These are phyloP conservation scores for Notolepis coatsorum DNA, from an alignment of 2,797 vertebrate species.

Conservation along the genomic window DNA sequence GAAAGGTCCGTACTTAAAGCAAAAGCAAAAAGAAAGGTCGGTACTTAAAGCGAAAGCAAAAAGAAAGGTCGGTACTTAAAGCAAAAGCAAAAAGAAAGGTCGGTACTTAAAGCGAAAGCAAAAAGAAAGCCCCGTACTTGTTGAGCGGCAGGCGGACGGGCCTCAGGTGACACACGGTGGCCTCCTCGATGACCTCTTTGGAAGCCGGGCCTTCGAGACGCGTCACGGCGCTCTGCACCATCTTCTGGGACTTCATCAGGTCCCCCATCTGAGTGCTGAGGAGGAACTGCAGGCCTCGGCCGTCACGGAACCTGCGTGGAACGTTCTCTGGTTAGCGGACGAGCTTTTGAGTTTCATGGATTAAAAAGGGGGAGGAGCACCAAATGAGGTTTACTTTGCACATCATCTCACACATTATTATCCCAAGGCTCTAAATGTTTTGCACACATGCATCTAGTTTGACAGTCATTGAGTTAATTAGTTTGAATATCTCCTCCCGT, in stretches of 20 bases:
- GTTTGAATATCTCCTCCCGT: too few species aligned
- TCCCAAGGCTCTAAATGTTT: too few species aligned
- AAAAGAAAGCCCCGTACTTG: slow-evolving; percentile 81
- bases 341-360: too few species aligned
- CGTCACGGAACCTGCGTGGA: slow-evolving; percentile 89
- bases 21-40: too few species aligned
- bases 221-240: slow-evolving; percentile 92
- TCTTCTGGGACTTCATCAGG: slow-evolving; percentile 92
- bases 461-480: too few species aligned
- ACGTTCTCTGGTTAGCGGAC: background rate
- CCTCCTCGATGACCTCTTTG: slow-evolving; percentile 91
- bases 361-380: too few species aligned
- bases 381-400: too few species aligned
- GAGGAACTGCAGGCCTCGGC: slow-evolving; percentile 91
- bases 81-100: background rate
- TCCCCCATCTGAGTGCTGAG: slow-evolving; percentile 94
- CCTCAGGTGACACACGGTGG: slow-evolving; percentile 93
- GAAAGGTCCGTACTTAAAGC: too few species aligned
- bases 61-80: too few species aligned
- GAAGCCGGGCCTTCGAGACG: slow-evolving; percentile 93
- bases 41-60: too few species aligned
- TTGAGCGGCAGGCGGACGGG: slow-evolving; percentile 93
- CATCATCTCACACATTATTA: too few species aligned
- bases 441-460: too few species aligned
- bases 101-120: background rate